Base-by-base conservation (phyloP, 2,888 invertebrate genomes). In the Eristalinus aeneus region DNA sequence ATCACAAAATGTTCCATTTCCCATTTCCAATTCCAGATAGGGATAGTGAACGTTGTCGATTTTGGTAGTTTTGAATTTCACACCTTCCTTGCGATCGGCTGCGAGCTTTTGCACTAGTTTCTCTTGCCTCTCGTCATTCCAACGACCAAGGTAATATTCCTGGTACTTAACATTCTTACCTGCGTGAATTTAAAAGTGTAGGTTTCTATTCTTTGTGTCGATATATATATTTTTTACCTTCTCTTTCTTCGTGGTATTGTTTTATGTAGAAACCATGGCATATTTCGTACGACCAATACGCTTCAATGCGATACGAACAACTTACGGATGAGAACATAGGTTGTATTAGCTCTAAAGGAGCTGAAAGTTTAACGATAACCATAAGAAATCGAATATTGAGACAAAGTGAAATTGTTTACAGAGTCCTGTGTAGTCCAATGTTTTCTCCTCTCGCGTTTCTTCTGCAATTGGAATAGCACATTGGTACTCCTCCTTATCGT, bases 221-320 rank as follows among this genome's bases (percentile, higher is more conserved):
- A 20, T 2, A 46, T 58, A 0, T 53, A 36, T 1, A 64, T 31
- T 36, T 88, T 72, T 82, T 89, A 92, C 95, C 96, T 91, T 98
- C 98, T 88, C 97, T 94, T 89, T 98, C 98, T 91, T 99, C 99
- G 92, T 99, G 99, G 91, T 97, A 99, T 91, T 99, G 99, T 31
- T 97, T 94, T 2, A 99, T 95, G 91, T 96, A 96, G 89, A 95
- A 94, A 0, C 98, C 98, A 92, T 99, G 99, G 90, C 99, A 99
- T 34, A 99, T 95, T 92, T 99, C 98, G 91, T 99, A 99, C 0
- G 97, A 97, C 99, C 99, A 99, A 90, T 98, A 99, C 2, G 96
- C 95, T 91, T 98, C 98, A 67, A 97, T 93, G 87, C 97, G 94
- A 90, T 97, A 97, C 0, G 97, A 97, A 90, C 98, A 98, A 65